Percentiles rank a stretch among this genome's conserved stretches.
Conservation (phyloP, 2,797 vertebrate genomes). For the Crocodylus rhombifer region DNA sequence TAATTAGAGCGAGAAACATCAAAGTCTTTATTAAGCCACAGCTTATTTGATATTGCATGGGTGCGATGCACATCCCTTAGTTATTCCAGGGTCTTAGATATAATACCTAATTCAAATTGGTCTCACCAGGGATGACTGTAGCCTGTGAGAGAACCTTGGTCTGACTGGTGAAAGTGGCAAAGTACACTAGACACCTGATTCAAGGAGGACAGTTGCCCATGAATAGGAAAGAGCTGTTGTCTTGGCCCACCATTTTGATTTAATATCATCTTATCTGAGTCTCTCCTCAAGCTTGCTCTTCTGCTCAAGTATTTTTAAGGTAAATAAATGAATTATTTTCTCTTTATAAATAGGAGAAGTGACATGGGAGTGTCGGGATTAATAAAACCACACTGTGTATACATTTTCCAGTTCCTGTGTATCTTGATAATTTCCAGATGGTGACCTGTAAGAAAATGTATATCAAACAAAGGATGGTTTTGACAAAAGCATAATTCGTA, state of each 20-base stretch:
- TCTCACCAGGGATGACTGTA: not conserved
- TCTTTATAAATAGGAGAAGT: not conserved
- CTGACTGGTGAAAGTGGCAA: not conserved
- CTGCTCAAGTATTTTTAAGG: conserved; percentile 48
- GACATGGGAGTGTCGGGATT: conserved; percentile 14
- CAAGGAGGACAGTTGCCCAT: not conserved
- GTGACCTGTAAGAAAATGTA: conserved; percentile 27
- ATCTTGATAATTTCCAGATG: conserved; percentile 72
- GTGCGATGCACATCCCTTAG: not conserved
- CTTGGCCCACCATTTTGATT: not conserved
- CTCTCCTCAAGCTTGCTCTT: conserved; percentile 23
- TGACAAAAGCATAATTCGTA: not conserved
- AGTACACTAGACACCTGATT: not conserved
- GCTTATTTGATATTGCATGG: conserved; percentile 21
- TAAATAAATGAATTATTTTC: conserved; percentile 2
- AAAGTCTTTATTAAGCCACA: conserved; percentile 44
- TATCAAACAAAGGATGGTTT: not conserved
- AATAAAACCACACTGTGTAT: conserved; percentile 43
- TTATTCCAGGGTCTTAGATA: not conserved
- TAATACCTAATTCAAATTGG: not conserved
- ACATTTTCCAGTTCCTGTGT: conserved; percentile 56
- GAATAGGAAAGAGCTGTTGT: conserved; percentile 39
- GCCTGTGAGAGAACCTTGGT: conserved; percentile 19
- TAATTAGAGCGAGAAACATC: conserved; percentile 51
- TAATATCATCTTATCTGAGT: not conserved